phyloP scores from a whole-genome alignment of 1,140 invertebrate genomes.

The Orchesella cincta region DNA sequence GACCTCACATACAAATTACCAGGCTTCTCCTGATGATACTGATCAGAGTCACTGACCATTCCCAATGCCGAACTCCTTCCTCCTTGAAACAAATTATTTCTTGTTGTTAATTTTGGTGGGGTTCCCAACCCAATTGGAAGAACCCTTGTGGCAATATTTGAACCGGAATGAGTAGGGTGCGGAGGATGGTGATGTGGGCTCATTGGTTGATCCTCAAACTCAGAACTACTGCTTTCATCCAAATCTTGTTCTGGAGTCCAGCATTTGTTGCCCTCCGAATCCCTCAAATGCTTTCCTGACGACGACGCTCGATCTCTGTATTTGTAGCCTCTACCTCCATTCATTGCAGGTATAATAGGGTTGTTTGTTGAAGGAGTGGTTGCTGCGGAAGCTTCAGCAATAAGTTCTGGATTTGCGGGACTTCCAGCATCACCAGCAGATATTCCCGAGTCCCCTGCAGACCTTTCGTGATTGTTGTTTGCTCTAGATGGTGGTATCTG shows the following conservation, averaged over 20 bases:
- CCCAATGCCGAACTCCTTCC: not conserved
- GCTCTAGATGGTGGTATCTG: slow-evolving; percentile 58
- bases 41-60: slow-evolving; percentile 32
- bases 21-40: slow-evolving; percentile 17
- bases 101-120: slow-evolving; percentile 64
- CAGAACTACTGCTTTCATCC: slow-evolving; percentile 64
- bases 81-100: slow-evolving; percentile 65
- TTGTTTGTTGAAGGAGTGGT: not conserved
- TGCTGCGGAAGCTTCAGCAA: not conserved
- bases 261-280: slow-evolving; percentile 33
- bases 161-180: not conserved
- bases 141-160: slow-evolving; percentile 17
- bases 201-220: slow-evolving; percentile 62
- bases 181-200: not conserved
- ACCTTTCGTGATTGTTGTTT: slow-evolving; percentile 62
- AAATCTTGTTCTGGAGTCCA: slow-evolving; percentile 84
- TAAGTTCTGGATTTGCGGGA: slow-evolving; percentile 53
- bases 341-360: slow-evolving; percentile 22
- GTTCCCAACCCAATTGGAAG: slow-evolving; percentile 49
- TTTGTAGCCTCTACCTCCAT: not conserved
- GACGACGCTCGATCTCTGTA: not conserved
- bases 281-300: slow-evolving; percentile 24
- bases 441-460: slow-evolving; percentile 73
- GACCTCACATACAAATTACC: slow-evolving; percentile 24
- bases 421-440: slow-evolving; percentile 67